Conservation (phyloP, 2,797 vertebrate species). For the Spinus olivaceus region DNA sequence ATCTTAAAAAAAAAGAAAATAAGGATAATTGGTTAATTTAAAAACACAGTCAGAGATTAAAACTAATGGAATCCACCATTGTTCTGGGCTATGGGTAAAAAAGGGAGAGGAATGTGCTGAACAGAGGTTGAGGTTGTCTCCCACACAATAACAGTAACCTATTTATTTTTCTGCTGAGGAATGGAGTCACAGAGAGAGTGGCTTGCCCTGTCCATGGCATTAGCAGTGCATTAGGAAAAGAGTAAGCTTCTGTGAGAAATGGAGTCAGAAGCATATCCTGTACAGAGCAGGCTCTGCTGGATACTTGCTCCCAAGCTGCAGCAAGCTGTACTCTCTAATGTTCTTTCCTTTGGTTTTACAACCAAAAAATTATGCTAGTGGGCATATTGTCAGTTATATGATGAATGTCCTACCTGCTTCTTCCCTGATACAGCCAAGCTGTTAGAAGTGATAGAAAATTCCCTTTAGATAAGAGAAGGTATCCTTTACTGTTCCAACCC, state of each 20-base stretch:
- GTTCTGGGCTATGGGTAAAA: background rate
- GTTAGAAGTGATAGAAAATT: background rate
- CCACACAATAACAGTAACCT: background rate
- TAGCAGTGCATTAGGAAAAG: background rate
- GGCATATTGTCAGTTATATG: background rate
- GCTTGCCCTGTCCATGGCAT: background rate
- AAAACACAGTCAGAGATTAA: background rate
- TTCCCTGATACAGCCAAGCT: background rate
- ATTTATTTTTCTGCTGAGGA: background rate
- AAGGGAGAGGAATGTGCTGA: fast-evolving
- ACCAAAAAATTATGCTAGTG: background rate
- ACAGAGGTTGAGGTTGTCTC: background rate
- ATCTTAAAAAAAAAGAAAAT: background rate
- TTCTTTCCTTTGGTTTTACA: background rate
- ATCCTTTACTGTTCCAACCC: background rate
- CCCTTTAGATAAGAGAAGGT: background rate
- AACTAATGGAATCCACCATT: background rate
- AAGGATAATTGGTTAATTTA: background rate
- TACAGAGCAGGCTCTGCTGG: background rate
- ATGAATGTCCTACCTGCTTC: constrained; percentile 8
- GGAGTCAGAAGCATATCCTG: background rate
- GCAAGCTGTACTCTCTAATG: background rate
- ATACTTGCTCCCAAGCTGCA: background rate
- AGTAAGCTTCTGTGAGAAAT: background rate
- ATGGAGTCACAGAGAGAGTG: background rate